Evolutionary conservation across 1,140 invertebrate species (phyloP), one percentile per base, ranked within the genome.

Genomic region (Nephila pilipes): DNA sequence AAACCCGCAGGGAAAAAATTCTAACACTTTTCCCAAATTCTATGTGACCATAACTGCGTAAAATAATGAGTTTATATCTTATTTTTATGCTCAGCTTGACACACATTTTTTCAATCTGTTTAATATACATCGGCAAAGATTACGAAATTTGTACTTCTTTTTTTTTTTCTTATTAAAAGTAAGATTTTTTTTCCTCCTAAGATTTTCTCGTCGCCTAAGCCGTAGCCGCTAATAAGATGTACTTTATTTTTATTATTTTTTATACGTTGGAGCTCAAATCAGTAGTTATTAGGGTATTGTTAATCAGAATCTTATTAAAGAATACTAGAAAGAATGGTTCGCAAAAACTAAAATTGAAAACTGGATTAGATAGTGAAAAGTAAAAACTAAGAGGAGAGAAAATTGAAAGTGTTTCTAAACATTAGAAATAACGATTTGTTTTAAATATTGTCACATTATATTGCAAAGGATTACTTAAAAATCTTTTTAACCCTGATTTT

Each of bases 1-100:
- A 87, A 87, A 87, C 54, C 85, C 85, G 12, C 3, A 2, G 58
- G 85, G 22, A 63, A 87, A 87, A 87, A 87, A 65, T 58, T 85
- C 46, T 80, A 38, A 14, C 6, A 54, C 57, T 22, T 46, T 10
- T 2, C 85, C 14, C 20, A 87, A 87, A 54, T 87, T 87, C 60
- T 54, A 65, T 46, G 36, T 20, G 85, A 87, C 65, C 85, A 87
- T 65, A 38, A 36, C 20, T 14, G 57, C 85, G 36, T 63, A 38
- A 87, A 65, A 65, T 87, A 87, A 87, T 87, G 85, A 87, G 85
- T 87, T 87, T 87, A 87, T 87, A 87, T 46, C 57, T 87, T 87
- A 36, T 65, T 87, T 87, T 65, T 87, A 75, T 75, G 69, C 58
- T 36, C 58, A 29, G 57, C 58, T 87, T 58, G 83, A 55, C 83